Evolutionary conservation across 2,797 vertebrate genomes (phyloP).

Genomic region (Oreortyx pictus): DNA sequence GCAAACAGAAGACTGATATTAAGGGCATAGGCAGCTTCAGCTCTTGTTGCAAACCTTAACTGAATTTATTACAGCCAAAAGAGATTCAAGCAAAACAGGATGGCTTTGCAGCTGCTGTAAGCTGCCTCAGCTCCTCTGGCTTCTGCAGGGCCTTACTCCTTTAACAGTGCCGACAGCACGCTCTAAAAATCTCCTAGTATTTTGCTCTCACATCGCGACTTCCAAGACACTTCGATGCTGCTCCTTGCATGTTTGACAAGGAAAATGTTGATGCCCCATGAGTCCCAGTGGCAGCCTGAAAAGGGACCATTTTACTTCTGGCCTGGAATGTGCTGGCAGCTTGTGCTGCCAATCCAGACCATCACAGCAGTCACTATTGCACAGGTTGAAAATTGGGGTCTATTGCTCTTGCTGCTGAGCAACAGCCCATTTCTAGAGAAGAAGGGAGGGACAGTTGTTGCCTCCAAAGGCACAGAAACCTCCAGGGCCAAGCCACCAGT

Average conservation of each 20-base stretch:
- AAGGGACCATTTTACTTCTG: not conserved
- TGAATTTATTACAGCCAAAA: not conserved
- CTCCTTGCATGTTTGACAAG: not conserved
- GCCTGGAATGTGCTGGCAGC: not conserved
- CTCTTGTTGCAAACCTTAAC: not conserved
- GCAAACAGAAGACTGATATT: not conserved
- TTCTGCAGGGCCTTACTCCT: not conserved
- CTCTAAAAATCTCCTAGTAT: not conserved
- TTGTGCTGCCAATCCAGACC: not conserved
- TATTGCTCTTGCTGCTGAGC: not conserved
- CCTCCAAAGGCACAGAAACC: not conserved
- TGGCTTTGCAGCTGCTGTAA: not conserved
- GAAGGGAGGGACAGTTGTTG: no score
- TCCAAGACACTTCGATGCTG: not conserved
- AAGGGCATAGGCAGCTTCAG: not conserved
- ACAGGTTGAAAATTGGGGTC: not conserved
- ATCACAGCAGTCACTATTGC: not conserved
- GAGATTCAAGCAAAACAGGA: not conserved
- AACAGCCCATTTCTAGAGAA: not conserved
- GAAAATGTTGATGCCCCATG: accelerated
- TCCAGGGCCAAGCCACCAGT: not conserved
- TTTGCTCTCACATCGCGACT: not conserved
- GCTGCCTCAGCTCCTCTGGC: not conserved
- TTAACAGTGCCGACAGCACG: not conserved
- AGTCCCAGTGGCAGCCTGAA: not conserved